Conservation (phyloP, 2,113 vertebrate genomes). For the Periophthalmodon schlosseri region DNA sequence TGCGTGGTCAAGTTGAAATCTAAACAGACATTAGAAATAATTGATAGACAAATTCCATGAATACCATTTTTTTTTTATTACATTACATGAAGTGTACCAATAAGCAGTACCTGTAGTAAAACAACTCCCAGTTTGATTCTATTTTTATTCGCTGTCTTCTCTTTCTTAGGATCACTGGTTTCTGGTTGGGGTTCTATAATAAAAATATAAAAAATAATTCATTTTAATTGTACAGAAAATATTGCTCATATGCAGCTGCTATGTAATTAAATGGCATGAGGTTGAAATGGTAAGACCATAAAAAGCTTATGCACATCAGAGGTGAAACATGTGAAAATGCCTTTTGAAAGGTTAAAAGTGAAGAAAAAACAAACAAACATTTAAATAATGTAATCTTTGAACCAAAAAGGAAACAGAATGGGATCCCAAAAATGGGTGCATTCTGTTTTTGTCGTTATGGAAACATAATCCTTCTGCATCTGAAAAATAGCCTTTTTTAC, state of each 20-base stretch:
- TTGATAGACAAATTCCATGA: too few species aligned
- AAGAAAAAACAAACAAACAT: neutral
- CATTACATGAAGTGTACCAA: neutral
- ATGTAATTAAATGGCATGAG: neutral
- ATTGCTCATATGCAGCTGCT: neutral
- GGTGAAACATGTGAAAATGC: conserved; percentile 9
- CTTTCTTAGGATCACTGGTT: conserved; percentile 95
- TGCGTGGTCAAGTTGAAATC: conserved; percentile 94
- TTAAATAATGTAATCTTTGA: conserved; percentile 1
- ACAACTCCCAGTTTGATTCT: conserved; percentile 98
- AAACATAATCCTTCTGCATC: too few species aligned
- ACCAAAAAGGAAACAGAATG: conserved; percentile 24
- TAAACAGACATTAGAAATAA: conserved; percentile 40
- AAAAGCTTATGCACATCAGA: conserved; percentile 10
- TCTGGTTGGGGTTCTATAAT: conserved; percentile 92
- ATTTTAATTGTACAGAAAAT: neutral
- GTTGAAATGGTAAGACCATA: conserved; percentile 16
- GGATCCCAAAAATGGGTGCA: conserved; percentile 30
- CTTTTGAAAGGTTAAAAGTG: conserved; percentile 21
- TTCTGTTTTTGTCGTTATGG: conserved; percentile 16
- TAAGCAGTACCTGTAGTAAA: conserved; percentile 90
- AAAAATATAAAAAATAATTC: neutral
- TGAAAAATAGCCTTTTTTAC: neutral
- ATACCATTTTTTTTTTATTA: neutral
- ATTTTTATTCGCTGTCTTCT: conserved; percentile 98